Evolutionary conservation across 2,888 invertebrate species (phyloP).

Genomic region (Thera britannica): DNA sequence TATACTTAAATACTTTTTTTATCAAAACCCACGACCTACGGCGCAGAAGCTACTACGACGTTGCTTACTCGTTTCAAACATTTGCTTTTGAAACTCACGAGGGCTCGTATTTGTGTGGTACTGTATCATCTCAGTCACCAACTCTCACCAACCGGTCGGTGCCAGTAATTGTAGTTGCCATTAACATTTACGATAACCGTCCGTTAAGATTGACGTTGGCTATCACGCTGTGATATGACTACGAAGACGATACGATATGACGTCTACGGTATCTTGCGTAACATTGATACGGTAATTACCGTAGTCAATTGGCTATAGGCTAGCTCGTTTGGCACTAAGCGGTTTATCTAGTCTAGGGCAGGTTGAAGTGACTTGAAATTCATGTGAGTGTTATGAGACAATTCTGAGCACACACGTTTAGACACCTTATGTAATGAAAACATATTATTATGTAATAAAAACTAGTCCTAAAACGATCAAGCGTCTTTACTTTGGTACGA

Average conservation of each 20-base stretch:
- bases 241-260: constrained; percentile 51
- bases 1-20: no score
- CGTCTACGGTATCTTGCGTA: constrained; percentile 3
- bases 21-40: no score
- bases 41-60: no score
- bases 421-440: no score
- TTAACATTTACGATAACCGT: constrained; percentile 83
- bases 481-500: no score
- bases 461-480: no score
- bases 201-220: constrained; percentile 75
- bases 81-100: neutral
- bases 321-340: constrained; percentile 2
- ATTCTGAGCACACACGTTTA: no score
- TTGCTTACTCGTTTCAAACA: no score
- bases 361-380: neutral
- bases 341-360: neutral
- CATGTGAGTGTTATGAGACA: no score
- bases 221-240: constrained; percentile 64
- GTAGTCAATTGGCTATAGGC: constrained; percentile 7
- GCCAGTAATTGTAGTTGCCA: constrained; percentile 77
- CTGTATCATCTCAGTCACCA: constrained; percentile 68
- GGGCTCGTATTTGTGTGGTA: constrained; percentile 6
- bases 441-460: no score
- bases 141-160: constrained; percentile 64
- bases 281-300: constrained; percentile 16